phyloP scores from a whole-genome alignment of 2,113 vertebrate genomes.

The Erythrocercus mccallii region DNA sequence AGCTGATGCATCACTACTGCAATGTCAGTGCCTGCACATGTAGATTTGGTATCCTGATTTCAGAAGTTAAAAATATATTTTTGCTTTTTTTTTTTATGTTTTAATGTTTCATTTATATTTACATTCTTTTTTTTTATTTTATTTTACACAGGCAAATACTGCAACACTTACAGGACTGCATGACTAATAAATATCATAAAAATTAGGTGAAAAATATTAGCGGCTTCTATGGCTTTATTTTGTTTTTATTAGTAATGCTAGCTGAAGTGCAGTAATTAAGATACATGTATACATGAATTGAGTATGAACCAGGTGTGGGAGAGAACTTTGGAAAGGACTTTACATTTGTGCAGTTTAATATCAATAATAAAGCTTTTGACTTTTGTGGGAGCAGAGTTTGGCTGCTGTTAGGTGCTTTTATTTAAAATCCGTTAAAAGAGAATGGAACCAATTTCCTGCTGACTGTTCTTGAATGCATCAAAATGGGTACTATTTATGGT shows the following conservation, averaged over 20 bases:
- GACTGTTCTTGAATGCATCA: neutral
- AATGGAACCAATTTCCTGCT: conserved; percentile 4
- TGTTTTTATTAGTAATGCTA: neutral
- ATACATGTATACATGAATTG: neutral
- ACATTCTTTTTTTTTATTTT: neutral
- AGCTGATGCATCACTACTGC: neutral
- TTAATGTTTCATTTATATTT: neutral
- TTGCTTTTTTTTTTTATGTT: neutral
- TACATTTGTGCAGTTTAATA: neutral
- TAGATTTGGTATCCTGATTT: neutral
- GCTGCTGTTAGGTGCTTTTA: neutral
- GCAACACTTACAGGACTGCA: neutral
- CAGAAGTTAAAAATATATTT: neutral
- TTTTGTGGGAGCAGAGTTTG: neutral
- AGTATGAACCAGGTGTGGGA: neutral
- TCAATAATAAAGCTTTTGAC: neutral
- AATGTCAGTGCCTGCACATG: neutral
- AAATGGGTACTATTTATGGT: neutral
- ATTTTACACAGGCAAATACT: neutral
- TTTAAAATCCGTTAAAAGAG: neutral
- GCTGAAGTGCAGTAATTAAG: neutral
- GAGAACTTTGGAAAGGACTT: neutral
- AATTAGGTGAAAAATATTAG: neutral
- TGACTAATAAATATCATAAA: neutral
- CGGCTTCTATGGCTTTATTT: neutral